These are phyloP conservation scores for Protophormia terraenovae DNA, from an alignment of 2,888 invertebrate genomes.

Conservation along the genomic window DNA sequence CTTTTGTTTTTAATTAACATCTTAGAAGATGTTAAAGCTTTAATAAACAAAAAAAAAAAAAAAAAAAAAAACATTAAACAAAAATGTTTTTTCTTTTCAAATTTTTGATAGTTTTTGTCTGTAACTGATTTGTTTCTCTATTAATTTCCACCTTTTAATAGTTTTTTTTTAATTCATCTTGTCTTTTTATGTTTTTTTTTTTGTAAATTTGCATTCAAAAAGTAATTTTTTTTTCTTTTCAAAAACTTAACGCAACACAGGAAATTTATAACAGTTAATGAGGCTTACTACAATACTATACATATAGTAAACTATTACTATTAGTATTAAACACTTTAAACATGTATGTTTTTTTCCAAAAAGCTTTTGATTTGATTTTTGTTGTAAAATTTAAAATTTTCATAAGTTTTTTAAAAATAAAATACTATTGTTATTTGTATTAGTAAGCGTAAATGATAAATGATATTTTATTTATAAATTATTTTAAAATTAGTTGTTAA, in stretches of 20 bases:
- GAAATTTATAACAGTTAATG: constrained; percentile 68
- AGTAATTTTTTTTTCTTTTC: background rate
- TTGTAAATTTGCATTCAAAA: background rate
- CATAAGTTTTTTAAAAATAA: background rate
- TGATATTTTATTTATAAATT: background rate
- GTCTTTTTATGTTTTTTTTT: too few species aligned
- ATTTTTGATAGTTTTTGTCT: background rate
- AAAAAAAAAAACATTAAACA: constrained; percentile 1
- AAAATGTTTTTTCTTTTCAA: background rate
- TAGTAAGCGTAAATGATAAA: background rate
- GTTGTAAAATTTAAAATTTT: background rate
- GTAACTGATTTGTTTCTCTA: constrained; percentile 27
- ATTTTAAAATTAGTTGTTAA: background rate
- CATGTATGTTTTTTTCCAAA: background rate
- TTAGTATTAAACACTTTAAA: background rate
- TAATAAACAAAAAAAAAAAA: background rate
- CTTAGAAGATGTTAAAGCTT: background rate
- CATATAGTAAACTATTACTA: background rate
- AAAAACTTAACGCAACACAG: constrained; percentile 52
- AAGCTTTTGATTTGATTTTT: background rate
- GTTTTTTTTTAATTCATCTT: constrained; percentile 1
- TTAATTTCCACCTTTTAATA: constrained; percentile 1
- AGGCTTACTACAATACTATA: constrained; percentile 44
- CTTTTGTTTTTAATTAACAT: too few species aligned
- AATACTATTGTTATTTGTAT: background rate